Conservation (phyloP, 1,140 invertebrate species). For the Hylyphantes graminicola region DNA sequence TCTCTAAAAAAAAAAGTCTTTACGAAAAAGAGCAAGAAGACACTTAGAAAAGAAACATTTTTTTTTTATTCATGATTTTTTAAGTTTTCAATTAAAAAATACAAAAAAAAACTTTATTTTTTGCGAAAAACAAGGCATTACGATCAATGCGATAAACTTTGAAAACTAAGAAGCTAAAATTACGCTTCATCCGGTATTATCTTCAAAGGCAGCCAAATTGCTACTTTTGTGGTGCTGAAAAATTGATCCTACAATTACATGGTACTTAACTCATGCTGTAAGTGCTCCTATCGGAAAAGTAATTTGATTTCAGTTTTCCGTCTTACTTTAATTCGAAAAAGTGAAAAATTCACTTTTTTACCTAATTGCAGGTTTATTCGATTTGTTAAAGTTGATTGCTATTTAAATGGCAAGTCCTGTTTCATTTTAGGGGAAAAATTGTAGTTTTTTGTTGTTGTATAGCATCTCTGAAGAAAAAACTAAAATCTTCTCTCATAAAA, state of each 20-base stretch:
- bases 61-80: too few species aligned
- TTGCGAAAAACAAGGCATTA: too few species aligned
- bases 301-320: background rate
- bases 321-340: background rate
- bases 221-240: conserved; percentile 14
- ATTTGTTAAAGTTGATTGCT: background rate
- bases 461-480: background rate
- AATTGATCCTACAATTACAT: conserved; percentile 23
- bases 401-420: background rate
- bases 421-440: background rate
- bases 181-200: background rate
- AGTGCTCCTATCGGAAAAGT: conserved; percentile 11
- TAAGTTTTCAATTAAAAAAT: too few species aligned
- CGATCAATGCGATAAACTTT: too few species aligned
- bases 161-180: background rate
- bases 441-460: background rate
- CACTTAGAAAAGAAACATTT: too few species aligned
- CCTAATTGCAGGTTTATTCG: background rate
- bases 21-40: too few species aligned
- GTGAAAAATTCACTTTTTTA: background rate
- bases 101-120: too few species aligned
- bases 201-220: conserved; percentile 3
- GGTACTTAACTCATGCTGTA: background rate
- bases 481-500: too few species aligned
- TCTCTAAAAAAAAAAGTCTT: too few species aligned